Base-by-base conservation (phyloP, 53 echinoderm and acorn worm genomes). In the Henricia sp. region DNA sequence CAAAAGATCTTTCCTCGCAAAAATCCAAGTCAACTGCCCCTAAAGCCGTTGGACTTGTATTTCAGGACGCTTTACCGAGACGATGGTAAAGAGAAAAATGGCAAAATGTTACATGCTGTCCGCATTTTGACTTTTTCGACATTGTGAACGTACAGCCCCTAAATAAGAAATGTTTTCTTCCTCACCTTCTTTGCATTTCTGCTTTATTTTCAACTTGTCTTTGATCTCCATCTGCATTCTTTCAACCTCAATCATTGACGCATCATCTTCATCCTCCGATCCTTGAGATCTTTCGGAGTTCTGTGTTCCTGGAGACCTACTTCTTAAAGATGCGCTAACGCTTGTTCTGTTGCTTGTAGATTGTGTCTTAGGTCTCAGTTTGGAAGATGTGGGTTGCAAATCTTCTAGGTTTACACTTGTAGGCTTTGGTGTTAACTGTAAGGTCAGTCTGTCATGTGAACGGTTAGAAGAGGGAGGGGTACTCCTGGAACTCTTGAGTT, bases 181-280 rank as follows among this genome's bases (percentile, higher is more conserved):
- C 74, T 57, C 40, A 75, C 75, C 12, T 10, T 57, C 42, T 9
- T 2, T 26, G 29, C 52, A 35, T 30, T 46, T 21, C 32, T 80
- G 44, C 12, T 32, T 46, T 21, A 35, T 48, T 21, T 4, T 62
- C 80, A 80, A 9, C 32, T 34, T 62, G 46, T 30, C 30, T 80
- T 50, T 80, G 16, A 80, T 64, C 59, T 80, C 44, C 2, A 6
- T 38, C 46, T 80, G 80, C 62, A 63, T 63, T 50, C 34, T 80
- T 64, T 65, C 63, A 29, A 80, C 50, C 80, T 80, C 63, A 44
- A 41, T 23, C 23, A 80, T 42, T 0, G 35, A 62, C 1, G 27
- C 42, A 17, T 80, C 80, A 37, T 76, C 74, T 20, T 77, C 60
- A 42, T 63, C 59, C 32, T 14, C 29, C 77, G 40, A 11, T 11